phyloP scores from a whole-genome alignment of 2,797 vertebrate genomes.

The Apogon hyalosoma region DNA sequence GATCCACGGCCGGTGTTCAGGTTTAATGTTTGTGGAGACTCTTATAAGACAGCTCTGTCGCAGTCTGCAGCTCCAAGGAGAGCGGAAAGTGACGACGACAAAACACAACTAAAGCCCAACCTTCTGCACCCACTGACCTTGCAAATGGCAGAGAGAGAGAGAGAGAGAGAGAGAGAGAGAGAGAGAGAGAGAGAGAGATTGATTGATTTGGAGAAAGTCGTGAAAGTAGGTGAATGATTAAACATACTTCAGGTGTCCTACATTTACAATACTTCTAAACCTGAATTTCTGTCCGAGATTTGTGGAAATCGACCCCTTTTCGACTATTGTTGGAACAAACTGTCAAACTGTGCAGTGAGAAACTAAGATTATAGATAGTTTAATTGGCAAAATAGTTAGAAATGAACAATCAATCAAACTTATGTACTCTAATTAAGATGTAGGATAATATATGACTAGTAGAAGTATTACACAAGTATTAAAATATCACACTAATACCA shows the following conservation, averaged over 20 bases:
- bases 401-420: too few species aligned
- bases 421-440: too few species aligned
- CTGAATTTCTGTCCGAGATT: conserved; percentile 47
- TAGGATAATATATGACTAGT: too few species aligned
- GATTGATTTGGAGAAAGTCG: conserved; percentile 15
- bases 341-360: too few species aligned
- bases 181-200: conserved; percentile 13
- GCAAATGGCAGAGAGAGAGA: conserved; percentile 44
- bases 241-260: conserved; percentile 76
- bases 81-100: conserved; percentile 77
- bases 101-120: conserved; percentile 71
- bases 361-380: too few species aligned
- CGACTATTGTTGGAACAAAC: too few species aligned
- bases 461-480: too few species aligned
- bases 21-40: conserved; percentile 29
- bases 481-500: too few species aligned
- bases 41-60: conserved; percentile 52
- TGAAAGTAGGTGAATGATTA: conserved; percentile 86
- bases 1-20: conserved; percentile 21
- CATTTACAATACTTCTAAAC: conserved; percentile 67
- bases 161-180: conserved; percentile 30
- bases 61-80: conserved; percentile 62
- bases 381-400: too few species aligned
- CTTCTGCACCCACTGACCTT: conserved; percentile 87
- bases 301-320: background rate